Evolutionary conservation across 2,113 vertebrate genomes (phyloP).

Genomic region (Corythoichthys intestinalis): DNA sequence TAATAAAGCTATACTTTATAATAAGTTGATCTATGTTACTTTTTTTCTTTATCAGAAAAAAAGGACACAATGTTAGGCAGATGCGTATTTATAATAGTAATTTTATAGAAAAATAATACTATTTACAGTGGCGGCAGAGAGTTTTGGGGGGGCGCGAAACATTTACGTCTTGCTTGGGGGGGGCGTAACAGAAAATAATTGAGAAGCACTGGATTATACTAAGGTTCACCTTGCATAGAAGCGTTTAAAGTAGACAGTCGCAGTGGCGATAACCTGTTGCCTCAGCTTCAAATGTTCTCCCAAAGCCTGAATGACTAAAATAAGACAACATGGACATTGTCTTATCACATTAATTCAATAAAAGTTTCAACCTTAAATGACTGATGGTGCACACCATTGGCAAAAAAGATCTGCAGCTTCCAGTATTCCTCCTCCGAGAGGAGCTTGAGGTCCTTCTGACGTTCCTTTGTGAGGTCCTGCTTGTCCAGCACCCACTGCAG

Average conservation of each 20-base stretch:
- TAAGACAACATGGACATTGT: background rate
- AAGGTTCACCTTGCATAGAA: conserved; percentile 91
- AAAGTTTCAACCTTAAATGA: background rate
- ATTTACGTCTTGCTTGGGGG: no score
- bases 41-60: no score
- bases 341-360: background rate
- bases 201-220: background rate
- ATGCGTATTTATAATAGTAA: no score
- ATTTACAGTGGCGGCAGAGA: no score
- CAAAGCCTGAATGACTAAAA: conserved; percentile 94
- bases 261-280: conserved; percentile 98
- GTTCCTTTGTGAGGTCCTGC: conserved; percentile 96
- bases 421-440: conserved; percentile 97
- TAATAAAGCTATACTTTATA: no score
- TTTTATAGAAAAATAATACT: no score
- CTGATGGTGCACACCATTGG: conserved; percentile 82
- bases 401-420: conserved; percentile 99
- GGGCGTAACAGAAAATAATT: no score
- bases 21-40: no score
- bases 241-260: conserved; percentile 99
- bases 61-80: no score
- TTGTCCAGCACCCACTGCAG: conserved; percentile 99
- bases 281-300: conserved; percentile 98
- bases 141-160: no score
- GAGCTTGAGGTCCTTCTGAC: conserved; percentile 97